Evolutionary conservation across 2,888 invertebrate genomes (phyloP).

Genomic region (Lottia gigantea): DNA sequence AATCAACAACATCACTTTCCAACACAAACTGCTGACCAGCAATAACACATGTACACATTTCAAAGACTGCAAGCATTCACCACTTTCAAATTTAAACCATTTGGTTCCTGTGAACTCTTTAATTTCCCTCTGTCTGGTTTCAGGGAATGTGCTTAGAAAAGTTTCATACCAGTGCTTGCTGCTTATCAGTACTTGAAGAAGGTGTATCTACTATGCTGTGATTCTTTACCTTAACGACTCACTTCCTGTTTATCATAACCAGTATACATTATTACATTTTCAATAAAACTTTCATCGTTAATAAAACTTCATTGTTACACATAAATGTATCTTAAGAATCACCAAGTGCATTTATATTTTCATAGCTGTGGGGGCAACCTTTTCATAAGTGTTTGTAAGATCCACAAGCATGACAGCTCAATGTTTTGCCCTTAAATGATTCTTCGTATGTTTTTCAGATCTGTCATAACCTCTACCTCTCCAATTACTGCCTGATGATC

Average conservation of each 20-base stretch:
- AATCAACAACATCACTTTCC: slow-evolving; percentile 5
- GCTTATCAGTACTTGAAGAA: background rate
- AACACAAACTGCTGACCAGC: background rate
- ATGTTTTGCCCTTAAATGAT: background rate
- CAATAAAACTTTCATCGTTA: background rate
- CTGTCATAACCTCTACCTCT: background rate
- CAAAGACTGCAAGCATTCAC: background rate
- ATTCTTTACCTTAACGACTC: background rate
- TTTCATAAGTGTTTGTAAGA: slow-evolving; percentile 6
- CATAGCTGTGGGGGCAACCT: background rate
- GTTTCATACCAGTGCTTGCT: background rate
- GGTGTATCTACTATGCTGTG: background rate
- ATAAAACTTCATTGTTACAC: too few relatives aligned
- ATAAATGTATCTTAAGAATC: too few relatives aligned
- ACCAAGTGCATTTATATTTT: too few relatives aligned
- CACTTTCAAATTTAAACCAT: slow-evolving; percentile 10
- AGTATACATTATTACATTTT: slow-evolving; percentile 1
- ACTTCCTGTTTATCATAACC: background rate
- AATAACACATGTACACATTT: slow-evolving; percentile 6
- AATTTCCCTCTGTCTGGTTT: background rate
- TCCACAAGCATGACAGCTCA: background rate
- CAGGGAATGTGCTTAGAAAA: background rate
- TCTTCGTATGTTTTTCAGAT: background rate
- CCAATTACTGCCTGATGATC: background rate
- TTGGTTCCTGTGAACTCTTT: slow-evolving; percentile 5